Conservation (phyloP, 1,140 invertebrate species). For the Popillia japonica region DNA sequence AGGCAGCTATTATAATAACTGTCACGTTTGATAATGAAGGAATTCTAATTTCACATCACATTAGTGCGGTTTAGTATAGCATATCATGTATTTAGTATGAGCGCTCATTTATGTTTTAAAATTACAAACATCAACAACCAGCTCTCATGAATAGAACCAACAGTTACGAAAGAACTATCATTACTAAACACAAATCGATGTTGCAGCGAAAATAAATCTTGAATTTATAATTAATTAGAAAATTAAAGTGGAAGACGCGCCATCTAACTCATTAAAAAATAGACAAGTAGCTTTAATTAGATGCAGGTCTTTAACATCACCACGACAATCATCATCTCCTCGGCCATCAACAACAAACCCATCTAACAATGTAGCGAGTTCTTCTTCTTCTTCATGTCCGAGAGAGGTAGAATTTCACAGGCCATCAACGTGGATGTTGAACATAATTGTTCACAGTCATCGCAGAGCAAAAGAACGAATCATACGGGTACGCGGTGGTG, state of each 20-base stretch:
- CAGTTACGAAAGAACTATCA: neutral
- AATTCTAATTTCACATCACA: neutral
- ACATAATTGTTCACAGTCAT: conserved; percentile 6
- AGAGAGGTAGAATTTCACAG: neutral
- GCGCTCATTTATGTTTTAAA: neutral
- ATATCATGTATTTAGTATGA: neutral
- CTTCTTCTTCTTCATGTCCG: neutral
- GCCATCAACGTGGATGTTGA: conserved; percentile 4
- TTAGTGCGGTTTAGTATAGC: neutral
- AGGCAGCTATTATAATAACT: neutral
- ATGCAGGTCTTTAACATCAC: neutral
- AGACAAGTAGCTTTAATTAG: conserved; percentile 11
- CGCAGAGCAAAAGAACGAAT: neutral
- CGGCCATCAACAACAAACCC: neutral
- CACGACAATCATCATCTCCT: neutral
- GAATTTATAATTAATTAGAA: neutral
- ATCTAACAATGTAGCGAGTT: neutral
- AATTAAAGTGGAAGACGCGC: neutral
- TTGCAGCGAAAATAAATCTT: neutral
- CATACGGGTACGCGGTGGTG: neutral
- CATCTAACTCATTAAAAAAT: neutral
- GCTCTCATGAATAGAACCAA: neutral
- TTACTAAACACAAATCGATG: neutral
- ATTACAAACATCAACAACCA: neutral
- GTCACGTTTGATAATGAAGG: neutral